These are phyloP conservation scores for Acleris holmiana DNA, from an alignment of 2,888 invertebrate genomes.

Conservation along the genomic window DNA sequence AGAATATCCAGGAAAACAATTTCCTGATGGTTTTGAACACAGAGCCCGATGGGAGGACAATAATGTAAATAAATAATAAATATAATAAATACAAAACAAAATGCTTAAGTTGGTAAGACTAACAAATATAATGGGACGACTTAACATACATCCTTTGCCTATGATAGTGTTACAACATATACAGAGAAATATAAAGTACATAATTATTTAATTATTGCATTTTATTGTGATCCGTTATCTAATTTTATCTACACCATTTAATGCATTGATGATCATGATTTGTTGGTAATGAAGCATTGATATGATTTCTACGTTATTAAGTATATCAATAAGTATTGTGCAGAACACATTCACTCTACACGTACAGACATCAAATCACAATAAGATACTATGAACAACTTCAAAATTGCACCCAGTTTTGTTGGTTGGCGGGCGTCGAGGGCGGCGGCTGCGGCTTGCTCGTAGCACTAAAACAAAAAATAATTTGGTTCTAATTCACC, in stretches of 20 bases:
- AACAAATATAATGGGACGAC: conserved; percentile 3
- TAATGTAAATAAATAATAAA: too few species aligned
- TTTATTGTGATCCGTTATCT: conserved; percentile 62
- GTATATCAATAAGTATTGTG: conserved; percentile 76
- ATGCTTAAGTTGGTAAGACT: conserved; percentile 8
- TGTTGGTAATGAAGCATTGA: conserved; percentile 44
- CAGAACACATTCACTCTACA: conserved; percentile 54
- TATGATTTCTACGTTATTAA: conserved; percentile 61
- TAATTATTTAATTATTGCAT: conserved; percentile 56
- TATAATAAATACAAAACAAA: conserved; percentile 9
- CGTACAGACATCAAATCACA: conserved; percentile 65
- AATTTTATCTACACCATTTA: conserved; percentile 28
- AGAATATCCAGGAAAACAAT: too few species aligned
- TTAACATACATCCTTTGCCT: conserved; percentile 43
- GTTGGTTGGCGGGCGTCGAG: conserved; percentile 72
- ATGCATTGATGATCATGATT: conserved; percentile 19
- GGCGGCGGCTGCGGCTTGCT: conserved; percentile 69
- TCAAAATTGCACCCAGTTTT: conserved; percentile 81
- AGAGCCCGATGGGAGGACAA: too few species aligned
- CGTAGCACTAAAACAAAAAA: conserved; percentile 56
- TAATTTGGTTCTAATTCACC: conserved; percentile 3
- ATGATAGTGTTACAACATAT: conserved; percentile 72
- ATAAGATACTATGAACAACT: conserved; percentile 46
- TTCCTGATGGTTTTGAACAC: too few species aligned
- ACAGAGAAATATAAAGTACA: conserved; percentile 62